Evolutionary conservation across 2,888 invertebrate species (phyloP).

Genomic region (Nephrotoma flavescens): DNA sequence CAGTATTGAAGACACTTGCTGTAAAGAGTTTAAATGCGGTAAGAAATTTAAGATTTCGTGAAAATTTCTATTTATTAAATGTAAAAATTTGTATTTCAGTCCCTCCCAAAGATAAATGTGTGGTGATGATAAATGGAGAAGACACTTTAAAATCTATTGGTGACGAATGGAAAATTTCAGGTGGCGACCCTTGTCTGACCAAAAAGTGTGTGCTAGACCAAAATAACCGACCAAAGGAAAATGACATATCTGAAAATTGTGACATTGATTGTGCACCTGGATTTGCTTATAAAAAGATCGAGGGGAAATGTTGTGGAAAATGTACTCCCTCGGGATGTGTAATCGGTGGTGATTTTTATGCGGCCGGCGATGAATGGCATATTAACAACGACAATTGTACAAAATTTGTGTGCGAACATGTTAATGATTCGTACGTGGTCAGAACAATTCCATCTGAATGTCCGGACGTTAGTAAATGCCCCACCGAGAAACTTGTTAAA

Average conservation of each 20-base stretch:
- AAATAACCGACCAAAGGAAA: constrained; percentile 19
- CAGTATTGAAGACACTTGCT: constrained; percentile 36
- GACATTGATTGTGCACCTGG: constrained; percentile 32
- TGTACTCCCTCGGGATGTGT: constrained; percentile 45
- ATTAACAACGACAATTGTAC: constrained; percentile 48
- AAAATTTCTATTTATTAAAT: background rate
- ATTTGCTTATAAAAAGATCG: constrained; percentile 36
- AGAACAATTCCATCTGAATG: constrained; percentile 40
- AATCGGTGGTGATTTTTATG: constrained; percentile 33
- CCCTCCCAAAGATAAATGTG: constrained; percentile 26
- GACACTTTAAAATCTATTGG: constrained; percentile 26
- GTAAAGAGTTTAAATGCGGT: constrained; percentile 35
- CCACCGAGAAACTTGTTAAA: constrained; percentile 36
- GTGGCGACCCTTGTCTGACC: constrained; percentile 31
- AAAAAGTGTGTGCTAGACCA: constrained; percentile 26
- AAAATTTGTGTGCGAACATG: constrained; percentile 37
- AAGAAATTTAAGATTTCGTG: background rate
- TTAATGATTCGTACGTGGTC: constrained; percentile 37
- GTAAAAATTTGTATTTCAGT: constrained; percentile 13
- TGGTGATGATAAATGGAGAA: constrained; percentile 24
- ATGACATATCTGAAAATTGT: constrained; percentile 21
- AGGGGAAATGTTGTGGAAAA: constrained; percentile 44
- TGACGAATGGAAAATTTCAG: constrained; percentile 30
- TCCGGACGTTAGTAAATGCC: constrained; percentile 46
- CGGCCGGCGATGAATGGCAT: constrained; percentile 41